A percentile compares a stretch with the other conserved stretches of the same genome.
Evolutionary conservation across 1,140 invertebrate species (phyloP).

Genomic region (Meteorus sp.): DNA sequence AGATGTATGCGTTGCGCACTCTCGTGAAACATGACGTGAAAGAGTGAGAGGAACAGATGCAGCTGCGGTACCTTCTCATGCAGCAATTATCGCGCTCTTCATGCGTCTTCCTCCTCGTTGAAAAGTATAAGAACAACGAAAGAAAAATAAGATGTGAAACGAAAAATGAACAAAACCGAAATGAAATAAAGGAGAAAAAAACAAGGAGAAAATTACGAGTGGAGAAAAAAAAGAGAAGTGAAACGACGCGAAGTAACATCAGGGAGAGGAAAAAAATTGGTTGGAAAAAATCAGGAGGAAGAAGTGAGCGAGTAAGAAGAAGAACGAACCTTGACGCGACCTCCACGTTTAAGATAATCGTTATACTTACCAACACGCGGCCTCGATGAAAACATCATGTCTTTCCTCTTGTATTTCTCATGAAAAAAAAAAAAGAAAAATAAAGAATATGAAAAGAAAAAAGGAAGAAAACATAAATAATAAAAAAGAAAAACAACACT

Average conservation of each 20-base stretch:
- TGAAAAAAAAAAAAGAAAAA: not conserved
- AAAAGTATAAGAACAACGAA: no score
- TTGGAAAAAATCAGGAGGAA: not conserved
- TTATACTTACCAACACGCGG: conserved; percentile 28
- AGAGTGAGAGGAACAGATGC: conserved; percentile 17
- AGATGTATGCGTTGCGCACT: conserved; percentile 10
- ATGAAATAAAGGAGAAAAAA: conserved; percentile 7
- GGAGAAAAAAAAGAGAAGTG: no score
- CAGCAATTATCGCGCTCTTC: conserved; percentile 19
- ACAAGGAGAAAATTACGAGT: not conserved
- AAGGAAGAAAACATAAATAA: no score
- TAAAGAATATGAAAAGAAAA: no score
- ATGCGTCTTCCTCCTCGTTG: conserved; percentile 8
- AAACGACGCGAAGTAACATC: no score
- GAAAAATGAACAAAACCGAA: not conserved
- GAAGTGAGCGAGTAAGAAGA: not conserved
- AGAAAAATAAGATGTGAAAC: no score
- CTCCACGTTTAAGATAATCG: conserved; percentile 29
- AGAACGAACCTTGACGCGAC: conserved; percentile 18
- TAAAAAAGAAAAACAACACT: not conserved
- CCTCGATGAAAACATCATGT: conserved; percentile 33
- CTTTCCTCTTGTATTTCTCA: conserved; percentile 6
- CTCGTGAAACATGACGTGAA: not conserved
- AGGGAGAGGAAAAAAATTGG: not conserved
- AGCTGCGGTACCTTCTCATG: conserved; percentile 12